Evolutionary conservation across 1,140 invertebrate genomes (phyloP), one percentile per base, ranked within the genome.

Genomic region (Habropoda laboriosa): DNA sequence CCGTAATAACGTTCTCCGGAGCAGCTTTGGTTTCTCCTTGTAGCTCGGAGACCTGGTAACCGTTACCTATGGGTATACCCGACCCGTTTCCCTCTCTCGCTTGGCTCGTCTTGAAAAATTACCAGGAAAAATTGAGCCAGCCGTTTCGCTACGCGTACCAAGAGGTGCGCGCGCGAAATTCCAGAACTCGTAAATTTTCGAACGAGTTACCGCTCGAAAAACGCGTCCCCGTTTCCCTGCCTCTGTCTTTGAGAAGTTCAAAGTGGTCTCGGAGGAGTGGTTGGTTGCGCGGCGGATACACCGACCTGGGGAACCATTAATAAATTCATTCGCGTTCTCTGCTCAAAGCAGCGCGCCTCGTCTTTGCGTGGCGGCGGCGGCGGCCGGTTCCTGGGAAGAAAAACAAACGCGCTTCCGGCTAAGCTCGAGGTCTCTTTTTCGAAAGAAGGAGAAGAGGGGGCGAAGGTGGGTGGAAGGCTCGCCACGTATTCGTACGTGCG

Each of bases 401-500:
- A 60, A 35, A 60, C 7, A 35, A 18, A 5, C 21, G 32, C 32
- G 7, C 13, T 12, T 13, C 32, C 10, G 58, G 18, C 21, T n/a
- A n/a, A 42, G 40, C 47, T 40, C 57, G 30, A 12, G 30, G 24
- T n/a, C 12, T 53, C n/a, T 13, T 24, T 57, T n/a, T n/a, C n/a
- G n/a, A n/a, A n/a, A n/a, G n/a, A n/a, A n/a, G n/a, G n/a, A n/a
- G n/a, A n/a, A n/a, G n/a, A n/a, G n/a, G n/a, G n/a, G n/a, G n/a
- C n/a, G n/a, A n/a, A n/a, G n/a, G n/a, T 12, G 24, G 16, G 42
- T 1, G 4, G 7, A 68, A 30, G 49, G 16, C 32, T 40, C 24
- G 51, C 47, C 42, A 64, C 67, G 72, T 71, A 49, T 49, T 16
- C 55, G 35, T 49, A 81, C 75, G 38, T 63, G 47, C 45, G 24